Conservation (phyloP, 2,888 invertebrate genomes). For the Poecilobothrus nobilitatus region DNA sequence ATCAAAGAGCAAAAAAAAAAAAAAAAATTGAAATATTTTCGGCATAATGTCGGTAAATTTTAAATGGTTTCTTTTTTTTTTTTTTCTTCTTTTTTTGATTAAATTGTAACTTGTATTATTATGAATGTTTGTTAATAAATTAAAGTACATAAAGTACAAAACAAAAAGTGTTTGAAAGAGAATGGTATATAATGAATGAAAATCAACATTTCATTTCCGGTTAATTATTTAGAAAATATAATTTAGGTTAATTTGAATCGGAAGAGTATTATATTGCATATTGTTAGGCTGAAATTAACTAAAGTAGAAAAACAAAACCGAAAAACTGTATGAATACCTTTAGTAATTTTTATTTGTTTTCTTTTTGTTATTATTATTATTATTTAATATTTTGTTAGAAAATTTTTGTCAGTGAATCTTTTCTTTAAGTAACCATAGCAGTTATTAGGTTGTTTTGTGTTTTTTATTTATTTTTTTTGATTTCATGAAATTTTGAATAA, state of each 20-base stretch:
- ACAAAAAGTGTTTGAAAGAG: too few species aligned
- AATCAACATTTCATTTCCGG: neutral
- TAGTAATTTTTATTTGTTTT: neutral
- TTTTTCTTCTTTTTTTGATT: too few species aligned
- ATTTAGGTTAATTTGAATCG: neutral
- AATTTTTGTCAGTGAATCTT: neutral
- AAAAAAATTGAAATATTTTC: too few species aligned
- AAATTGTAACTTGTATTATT: too few species aligned
- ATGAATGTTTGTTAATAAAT: too few species aligned
- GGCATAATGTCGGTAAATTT: too few species aligned
- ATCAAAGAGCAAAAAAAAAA: too few species aligned
- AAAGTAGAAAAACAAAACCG: neutral
- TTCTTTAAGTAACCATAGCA: slow-evolving; percentile 4
- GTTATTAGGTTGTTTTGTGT: neutral
- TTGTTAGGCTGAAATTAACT: neutral
- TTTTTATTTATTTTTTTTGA: neutral
- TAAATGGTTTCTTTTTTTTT: too few species aligned
- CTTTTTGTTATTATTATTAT: neutral
- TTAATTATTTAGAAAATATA: slow-evolving; percentile 9
- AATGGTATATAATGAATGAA: neutral
- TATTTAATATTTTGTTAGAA: neutral
- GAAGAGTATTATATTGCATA: neutral
- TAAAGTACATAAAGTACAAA: too few species aligned
- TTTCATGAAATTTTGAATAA: neutral
- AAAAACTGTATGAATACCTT: neutral